Base-by-base conservation (phyloP, 2,888 invertebrate species). In the Pteria penguin region DNA sequence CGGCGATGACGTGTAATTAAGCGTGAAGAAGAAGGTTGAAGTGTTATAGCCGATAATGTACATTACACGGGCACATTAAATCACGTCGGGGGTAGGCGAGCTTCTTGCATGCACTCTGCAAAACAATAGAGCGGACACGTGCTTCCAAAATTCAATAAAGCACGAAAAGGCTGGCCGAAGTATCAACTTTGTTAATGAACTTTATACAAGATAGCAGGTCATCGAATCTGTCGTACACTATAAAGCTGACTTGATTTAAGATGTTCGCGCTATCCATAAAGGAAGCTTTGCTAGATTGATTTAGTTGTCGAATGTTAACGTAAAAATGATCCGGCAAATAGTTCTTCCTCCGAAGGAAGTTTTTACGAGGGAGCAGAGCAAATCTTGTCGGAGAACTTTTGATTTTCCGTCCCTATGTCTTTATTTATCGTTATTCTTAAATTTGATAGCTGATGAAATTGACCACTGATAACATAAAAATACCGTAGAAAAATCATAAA, bases 61-160 rank as follows among this genome's bases (percentile, higher is more conserved):
- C 45, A 45, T 45, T 45, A 45, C 45, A 45, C 11, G 8, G 45
- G 8, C 45, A 8, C 45, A 18, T 18, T 45, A 45, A 45, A 45
- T 45, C 45, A 45, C 45, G 18, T 45, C 8, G 8, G n/a, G 18
- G 8, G 11, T 45, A 45, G 45, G 18, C 45, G 45, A 8, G 11
- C 18, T 45, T 45, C 18, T 45, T 58, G 26, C 26, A 18, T 4
- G 58, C 58, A 24, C 22, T 52, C 52, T 27, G 27, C 29, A 67
- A 67, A 68, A 68, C 68, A 68, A 68, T 57, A 32, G 36, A 24
- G 24, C 26, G 33, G 57, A 52, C 68, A 68, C 68, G 68, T 68
- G 68, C 57, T 29, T 31, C 31, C 11, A 22, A 27, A 60, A 60
- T 60, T 60, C 27, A 60, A 60, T 24, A 45, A 45, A 18, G 18